phyloP scores from a whole-genome alignment of 2,113 vertebrate genomes.

The Hoplias malabaricus region DNA sequence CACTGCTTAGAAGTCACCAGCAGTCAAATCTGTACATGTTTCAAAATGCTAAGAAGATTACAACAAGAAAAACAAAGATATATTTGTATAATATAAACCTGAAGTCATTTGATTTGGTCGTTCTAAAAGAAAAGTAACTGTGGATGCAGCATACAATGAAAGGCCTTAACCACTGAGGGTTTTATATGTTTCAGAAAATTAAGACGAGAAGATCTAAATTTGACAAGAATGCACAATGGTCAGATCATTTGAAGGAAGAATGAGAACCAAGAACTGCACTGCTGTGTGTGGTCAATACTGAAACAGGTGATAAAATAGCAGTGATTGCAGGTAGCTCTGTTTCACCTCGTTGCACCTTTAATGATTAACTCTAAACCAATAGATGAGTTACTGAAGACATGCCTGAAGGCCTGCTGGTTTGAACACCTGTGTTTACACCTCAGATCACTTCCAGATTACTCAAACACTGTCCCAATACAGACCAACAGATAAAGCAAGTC shows the following conservation, averaged over 20 bases:
- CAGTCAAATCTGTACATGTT: too few species aligned
- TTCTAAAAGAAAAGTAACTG: too few species aligned
- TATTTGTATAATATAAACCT: too few species aligned
- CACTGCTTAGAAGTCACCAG: not conserved
- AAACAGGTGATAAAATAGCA: slow-evolving; percentile 4
- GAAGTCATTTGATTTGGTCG: too few species aligned
- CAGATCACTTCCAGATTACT: not conserved
- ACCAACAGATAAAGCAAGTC: not conserved
- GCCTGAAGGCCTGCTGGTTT: slow-evolving; percentile 5
- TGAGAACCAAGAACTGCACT: not conserved
- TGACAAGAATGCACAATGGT: not conserved
- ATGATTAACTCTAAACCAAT: slow-evolving; percentile 58
- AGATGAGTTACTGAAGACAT: slow-evolving; percentile 22
- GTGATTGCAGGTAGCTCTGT: not conserved
- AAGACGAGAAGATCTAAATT: too few species aligned
- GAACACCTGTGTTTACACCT: slow-evolving; percentile 37
- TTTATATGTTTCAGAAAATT: too few species aligned
- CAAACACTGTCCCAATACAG: not conserved
- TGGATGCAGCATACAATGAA: too few species aligned
- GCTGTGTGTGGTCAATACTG: slow-evolving; percentile 31
- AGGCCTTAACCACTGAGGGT: too few species aligned
- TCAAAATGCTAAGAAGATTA: too few species aligned
- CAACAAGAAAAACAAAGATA: too few species aligned
- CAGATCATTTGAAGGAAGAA: too few species aligned
- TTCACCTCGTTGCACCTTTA: slow-evolving; percentile 47